Percentiles rank a stretch among this genome's conserved stretches.
Conservation (phyloP, 2,797 vertebrate species). For the Sibirionetta formosa region DNA sequence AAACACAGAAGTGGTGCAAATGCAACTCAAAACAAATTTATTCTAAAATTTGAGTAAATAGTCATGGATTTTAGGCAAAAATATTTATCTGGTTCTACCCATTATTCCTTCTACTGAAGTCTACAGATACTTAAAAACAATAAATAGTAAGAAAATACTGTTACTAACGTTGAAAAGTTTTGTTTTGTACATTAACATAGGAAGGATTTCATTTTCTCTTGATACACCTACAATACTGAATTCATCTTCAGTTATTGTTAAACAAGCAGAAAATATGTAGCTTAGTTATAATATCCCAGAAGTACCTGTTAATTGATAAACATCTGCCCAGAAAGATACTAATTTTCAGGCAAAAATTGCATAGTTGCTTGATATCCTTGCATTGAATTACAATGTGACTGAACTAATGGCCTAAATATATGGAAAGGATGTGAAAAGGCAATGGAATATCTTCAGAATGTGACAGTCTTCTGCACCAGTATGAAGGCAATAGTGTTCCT, state of each 20-base stretch:
- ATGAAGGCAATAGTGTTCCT: not conserved
- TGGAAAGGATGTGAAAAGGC: not conserved
- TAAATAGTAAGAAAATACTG: not conserved
- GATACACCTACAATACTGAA: not conserved
- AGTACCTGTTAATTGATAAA: conserved; percentile 22
- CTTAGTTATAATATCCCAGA: not conserved
- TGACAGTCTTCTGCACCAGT: not conserved
- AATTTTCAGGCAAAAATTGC: not conserved
- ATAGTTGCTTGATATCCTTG: not conserved
- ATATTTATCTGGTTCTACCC: not conserved
- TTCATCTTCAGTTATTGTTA: not conserved
- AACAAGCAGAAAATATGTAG: not conserved
- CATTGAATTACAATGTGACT: not conserved
- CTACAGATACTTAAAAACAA: not conserved
- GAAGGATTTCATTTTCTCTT: not conserved
- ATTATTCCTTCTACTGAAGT: not conserved
- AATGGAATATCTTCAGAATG: not conserved
- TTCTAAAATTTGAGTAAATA: conserved; percentile 31
- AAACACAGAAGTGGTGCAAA: conserved; percentile 3
- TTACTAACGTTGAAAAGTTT: not conserved
- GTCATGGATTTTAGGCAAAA: conserved; percentile 9
- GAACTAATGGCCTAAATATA: not conserved
- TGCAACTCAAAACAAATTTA: not conserved
- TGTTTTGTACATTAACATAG: not conserved
- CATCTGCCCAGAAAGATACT: not conserved